Evolutionary conservation across 2,797 vertebrate genomes (phyloP).

Genomic region (Hippoglossus hippoglossus): DNA sequence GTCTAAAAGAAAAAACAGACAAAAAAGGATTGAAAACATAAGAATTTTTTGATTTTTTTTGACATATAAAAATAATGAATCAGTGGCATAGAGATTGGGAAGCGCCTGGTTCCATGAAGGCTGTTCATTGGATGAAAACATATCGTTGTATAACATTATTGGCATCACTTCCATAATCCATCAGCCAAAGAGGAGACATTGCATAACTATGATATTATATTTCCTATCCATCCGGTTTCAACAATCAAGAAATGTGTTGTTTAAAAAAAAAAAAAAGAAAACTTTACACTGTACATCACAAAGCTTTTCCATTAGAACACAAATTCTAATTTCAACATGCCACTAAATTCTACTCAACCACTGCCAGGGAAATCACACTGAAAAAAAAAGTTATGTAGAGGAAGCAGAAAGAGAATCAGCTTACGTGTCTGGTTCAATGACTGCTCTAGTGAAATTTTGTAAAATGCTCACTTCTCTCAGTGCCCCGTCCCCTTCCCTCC

Average conservation of each 20-base stretch:
- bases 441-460: slow-evolving; percentile 53
- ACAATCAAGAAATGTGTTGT: slow-evolving; percentile 71
- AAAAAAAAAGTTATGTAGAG: slow-evolving; percentile 57
- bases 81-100: slow-evolving; percentile 58
- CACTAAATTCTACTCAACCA: slow-evolving; percentile 77
- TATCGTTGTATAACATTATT: slow-evolving; percentile 55
- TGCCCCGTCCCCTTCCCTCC: slow-evolving; percentile 52
- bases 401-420: slow-evolving; percentile 69
- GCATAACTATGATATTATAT: slow-evolving; percentile 70
- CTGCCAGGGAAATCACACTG: slow-evolving; percentile 75
- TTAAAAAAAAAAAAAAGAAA: slow-evolving; percentile 61
- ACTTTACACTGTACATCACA: slow-evolving; percentile 84
- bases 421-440: slow-evolving; percentile 68
- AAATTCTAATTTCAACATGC: slow-evolving; percentile 70
- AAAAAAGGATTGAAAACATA: slow-evolving; percentile 65
- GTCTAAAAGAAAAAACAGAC: slow-evolving; percentile 64
- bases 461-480: slow-evolving; percentile 46
- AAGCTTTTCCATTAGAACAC: slow-evolving; percentile 75
- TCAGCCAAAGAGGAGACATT: slow-evolving; percentile 74
- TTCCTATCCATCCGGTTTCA: slow-evolving; percentile 76
- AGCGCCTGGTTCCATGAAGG: slow-evolving; percentile 55
- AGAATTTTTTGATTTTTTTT: slow-evolving; percentile 62
- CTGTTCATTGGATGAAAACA: slow-evolving; percentile 63
- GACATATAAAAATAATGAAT: slow-evolving; percentile 76
- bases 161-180: slow-evolving; percentile 62